Evolutionary conservation across 2,888 invertebrate genomes (phyloP), one percentile per base, ranked within the genome.

Genomic region (Rhynchonema sp.): DNA sequence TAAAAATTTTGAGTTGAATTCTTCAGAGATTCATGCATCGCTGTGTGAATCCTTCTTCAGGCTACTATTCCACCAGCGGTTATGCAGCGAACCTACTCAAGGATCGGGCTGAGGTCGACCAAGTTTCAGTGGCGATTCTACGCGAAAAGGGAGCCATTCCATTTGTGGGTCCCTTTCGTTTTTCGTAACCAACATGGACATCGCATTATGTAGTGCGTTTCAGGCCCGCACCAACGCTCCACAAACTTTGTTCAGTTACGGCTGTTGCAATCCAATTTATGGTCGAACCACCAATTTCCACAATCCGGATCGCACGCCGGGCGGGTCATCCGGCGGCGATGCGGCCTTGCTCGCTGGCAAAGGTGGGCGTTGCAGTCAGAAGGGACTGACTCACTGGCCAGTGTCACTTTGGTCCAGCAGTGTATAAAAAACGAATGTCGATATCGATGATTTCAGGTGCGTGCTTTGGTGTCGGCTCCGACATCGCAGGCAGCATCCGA

Each of bases 401-500:
- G n/a, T n/a, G n/a, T n/a, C n/a, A n/a, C n/a, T n/a, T n/a, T n/a
- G n/a, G n/a, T n/a, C n/a, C n/a, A n/a, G n/a, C n/a, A n/a, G n/a
- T n/a, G n/a, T n/a, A n/a, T n/a, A n/a, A n/a, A n/a, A n/a, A n/a
- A n/a, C n/a, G n/a, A n/a, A n/a, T n/a, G n/a, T n/a, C n/a, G n/a
- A n/a, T n/a, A n/a, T n/a, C n/a, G n/a, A n/a, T 22, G 17, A 52
- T 52, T 23, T 52, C 52, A 52, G 52, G 13, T 6, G 22, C 74
- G 1, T 61, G 73, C 1, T 59, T 76, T 22, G 75, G 75, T 2
- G 65, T 74, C 30, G 74, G 73, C 9, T 68, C 69, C 30, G 76
- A 76, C 60, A 69, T 75, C 26, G 75, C 74, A 1, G 77, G 77
- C 46, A 75, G 75, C 64, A 66, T 75, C 17, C 66, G 76, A 2